A percentile compares a stretch with the other conserved stretches of the same genome.
Conservation (phyloP, 2,797 vertebrate genomes). For the Geotrypetes seraphini region DNA sequence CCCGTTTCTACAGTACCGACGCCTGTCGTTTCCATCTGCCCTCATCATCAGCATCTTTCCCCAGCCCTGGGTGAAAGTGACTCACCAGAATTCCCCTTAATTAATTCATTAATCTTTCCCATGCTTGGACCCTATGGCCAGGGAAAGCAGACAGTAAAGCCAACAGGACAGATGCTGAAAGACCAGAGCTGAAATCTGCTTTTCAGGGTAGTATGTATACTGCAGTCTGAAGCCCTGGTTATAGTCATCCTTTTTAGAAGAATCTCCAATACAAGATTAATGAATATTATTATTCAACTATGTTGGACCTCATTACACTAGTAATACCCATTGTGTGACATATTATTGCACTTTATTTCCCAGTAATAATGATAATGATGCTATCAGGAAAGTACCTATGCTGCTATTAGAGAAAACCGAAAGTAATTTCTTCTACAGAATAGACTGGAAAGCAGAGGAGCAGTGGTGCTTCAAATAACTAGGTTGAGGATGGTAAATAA, state of each 20-base stretch:
- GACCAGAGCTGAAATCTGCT: neutral
- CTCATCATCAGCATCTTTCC: constrained; percentile 8
- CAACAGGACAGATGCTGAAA: constrained; percentile 8
- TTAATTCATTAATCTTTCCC: constrained; percentile 11
- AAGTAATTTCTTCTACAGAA: neutral
- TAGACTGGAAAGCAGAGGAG: too few species aligned
- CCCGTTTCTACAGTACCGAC: constrained; percentile 20
- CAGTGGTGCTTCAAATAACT: too few species aligned
- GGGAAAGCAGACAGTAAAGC: constrained; percentile 1
- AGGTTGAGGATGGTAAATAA: too few species aligned
- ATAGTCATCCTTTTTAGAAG: constrained; percentile 13
- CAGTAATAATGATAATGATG: constrained; percentile 22
- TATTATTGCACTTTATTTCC: constrained; percentile 10
- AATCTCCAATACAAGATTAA: constrained; percentile 20
- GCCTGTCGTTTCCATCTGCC: constrained; percentile 20
- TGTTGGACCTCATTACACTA: constrained; percentile 11
- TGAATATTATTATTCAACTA: constrained; percentile 33
- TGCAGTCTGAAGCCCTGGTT: constrained; percentile 7
- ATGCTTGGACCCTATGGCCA: neutral
- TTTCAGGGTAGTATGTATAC: constrained; percentile 10
- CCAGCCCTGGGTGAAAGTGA: constrained; percentile 13
- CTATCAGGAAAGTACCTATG: neutral
- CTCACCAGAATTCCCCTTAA: constrained; percentile 8
- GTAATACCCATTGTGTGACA: constrained; percentile 19
- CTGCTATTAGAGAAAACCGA: too few species aligned